Evolutionary conservation across 2,113 vertebrate genomes (phyloP), one percentile per base, ranked within the genome.

Genomic region (Cyanocitta stelleri): DNA sequence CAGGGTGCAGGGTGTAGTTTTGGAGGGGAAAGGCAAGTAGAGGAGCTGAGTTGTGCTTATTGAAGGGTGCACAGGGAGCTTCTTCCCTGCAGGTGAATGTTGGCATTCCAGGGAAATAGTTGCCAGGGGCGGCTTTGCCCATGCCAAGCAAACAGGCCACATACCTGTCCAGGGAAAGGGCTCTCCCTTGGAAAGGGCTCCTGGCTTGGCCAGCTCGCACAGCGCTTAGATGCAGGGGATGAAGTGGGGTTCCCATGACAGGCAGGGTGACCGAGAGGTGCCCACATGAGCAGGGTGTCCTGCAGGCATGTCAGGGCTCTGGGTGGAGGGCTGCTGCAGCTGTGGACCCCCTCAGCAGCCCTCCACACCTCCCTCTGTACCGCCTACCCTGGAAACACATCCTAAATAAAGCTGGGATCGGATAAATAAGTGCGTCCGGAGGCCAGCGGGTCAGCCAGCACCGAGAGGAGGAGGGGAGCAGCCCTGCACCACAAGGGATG

Each of bases 181-280:
- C 9, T 86, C 12, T 8, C 17, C 52, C 55, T 13, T 6, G 64
- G 85, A 43, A 69, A 74, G 8, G 55, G 15, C 10, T 92, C 33
- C 58, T 0, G 0, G 49, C 54, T 5, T 4, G 15, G 49, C n/a
- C 41, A 86, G 66, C 32, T 27, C 14, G 0, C 7, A 0, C 46
- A 12, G 46, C 9, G 54, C 29, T 76, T 1, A 1, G 37, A 20
- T 6, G 29, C 49, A 21, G 43, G 0, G 0, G 75, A 6, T 2
- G 3, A 41, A 77, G 22, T 0, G 3, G 32, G 61, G 10, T 0
- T 75, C 39, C 69, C 6, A 1, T 2, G 2, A 26, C 14, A 56
- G 10, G 7, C 2, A 27, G 41, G 64, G 82, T 71, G 61, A 21
- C 59, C 0, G 0, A 44, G 69, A 66, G 29, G 10, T 85, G 64